A percentile compares a stretch with the other conserved stretches of the same genome.
These are phyloP conservation scores for Coryphaenoides rupestris DNA, from an alignment of 2,113 vertebrate species.

Conservation along the genomic window DNA sequence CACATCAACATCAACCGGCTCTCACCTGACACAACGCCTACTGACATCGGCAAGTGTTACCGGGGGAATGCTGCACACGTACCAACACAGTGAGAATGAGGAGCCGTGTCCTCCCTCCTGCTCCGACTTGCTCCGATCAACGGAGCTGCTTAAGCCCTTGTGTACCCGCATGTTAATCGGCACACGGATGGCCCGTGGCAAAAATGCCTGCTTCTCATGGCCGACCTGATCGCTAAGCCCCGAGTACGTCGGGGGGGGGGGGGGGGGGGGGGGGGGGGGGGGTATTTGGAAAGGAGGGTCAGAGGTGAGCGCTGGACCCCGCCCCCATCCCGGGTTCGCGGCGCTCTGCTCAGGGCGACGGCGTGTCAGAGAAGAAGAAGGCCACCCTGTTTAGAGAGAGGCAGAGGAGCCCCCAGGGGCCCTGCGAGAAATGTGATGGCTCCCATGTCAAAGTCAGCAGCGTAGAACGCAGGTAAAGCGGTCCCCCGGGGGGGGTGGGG, in stretches of 20 bases:
- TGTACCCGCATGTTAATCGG: slow-evolving; percentile 54
- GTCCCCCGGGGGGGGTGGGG: slow-evolving; percentile 50
- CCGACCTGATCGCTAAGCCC: slow-evolving; percentile 45
- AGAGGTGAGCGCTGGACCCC: neutral
- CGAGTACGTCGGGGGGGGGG: slow-evolving; percentile 14
- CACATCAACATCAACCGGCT: slow-evolving; percentile 30
- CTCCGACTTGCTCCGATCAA: slow-evolving; percentile 41
- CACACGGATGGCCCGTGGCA: slow-evolving; percentile 36
- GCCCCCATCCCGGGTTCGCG: slow-evolving; percentile 37
- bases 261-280: slow-evolving; percentile 14
- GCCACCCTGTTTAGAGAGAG: slow-evolving; percentile 61
- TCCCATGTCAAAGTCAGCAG: slow-evolving; percentile 57
- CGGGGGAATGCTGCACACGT: slow-evolving; percentile 42
- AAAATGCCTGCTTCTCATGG: slow-evolving; percentile 46
- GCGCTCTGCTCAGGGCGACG: slow-evolving; percentile 50
- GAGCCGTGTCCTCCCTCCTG: slow-evolving; percentile 22
- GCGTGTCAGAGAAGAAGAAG: slow-evolving; percentile 46
- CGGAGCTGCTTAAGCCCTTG: slow-evolving; percentile 14
- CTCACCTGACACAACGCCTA: slow-evolving; percentile 36
- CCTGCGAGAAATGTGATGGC: slow-evolving; percentile 54
- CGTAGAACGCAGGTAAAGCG: slow-evolving; percentile 59
- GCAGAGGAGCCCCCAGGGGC: slow-evolving; percentile 44
- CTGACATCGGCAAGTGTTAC: slow-evolving; percentile 46
- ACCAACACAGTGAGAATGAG: slow-evolving; percentile 20
- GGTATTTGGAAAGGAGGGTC: too few relatives aligned